Evolutionary conservation across 2,113 vertebrate species (phyloP).

Genomic region (Phrynosoma platyrhinos): DNA sequence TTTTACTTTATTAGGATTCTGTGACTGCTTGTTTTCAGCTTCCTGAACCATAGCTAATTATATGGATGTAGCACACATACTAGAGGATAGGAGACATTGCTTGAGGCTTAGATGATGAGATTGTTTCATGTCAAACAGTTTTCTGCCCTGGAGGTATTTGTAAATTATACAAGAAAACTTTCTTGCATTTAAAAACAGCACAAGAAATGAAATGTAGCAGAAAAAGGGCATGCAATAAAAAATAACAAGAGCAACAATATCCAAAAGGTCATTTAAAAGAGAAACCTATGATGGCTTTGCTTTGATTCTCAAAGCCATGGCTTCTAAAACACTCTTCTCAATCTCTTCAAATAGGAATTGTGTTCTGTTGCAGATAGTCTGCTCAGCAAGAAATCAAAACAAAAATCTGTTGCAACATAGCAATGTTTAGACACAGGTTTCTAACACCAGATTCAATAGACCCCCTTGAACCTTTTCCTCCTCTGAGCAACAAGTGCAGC

Average conservation of each 20-base stretch:
- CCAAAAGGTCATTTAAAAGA: background rate
- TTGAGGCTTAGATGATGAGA: background rate
- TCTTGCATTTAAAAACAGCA: conserved; percentile 36
- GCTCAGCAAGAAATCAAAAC: background rate
- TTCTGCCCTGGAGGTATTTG: conserved; percentile 10
- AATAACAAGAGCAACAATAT: background rate
- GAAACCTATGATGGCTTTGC: background rate
- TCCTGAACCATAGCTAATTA: background rate
- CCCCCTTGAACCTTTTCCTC: background rate
- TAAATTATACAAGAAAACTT: conserved; percentile 22
- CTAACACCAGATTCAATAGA: background rate
- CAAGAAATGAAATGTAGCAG: conserved; percentile 36
- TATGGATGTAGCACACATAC: accelerated
- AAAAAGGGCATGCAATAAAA: background rate
- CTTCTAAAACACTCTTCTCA: background rate
- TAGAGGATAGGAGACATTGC: background rate
- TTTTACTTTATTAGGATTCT: background rate
- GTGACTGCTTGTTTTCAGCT: background rate
- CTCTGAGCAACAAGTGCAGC: background rate
- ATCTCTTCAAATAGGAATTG: accelerated
- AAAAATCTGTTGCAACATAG: background rate
- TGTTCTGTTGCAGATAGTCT: background rate
- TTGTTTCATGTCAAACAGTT: background rate
- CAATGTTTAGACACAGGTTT: background rate
- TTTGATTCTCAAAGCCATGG: background rate